Evolutionary conservation across 2,888 invertebrate genomes (phyloP).

Genomic region (Piscicola geometra): DNA sequence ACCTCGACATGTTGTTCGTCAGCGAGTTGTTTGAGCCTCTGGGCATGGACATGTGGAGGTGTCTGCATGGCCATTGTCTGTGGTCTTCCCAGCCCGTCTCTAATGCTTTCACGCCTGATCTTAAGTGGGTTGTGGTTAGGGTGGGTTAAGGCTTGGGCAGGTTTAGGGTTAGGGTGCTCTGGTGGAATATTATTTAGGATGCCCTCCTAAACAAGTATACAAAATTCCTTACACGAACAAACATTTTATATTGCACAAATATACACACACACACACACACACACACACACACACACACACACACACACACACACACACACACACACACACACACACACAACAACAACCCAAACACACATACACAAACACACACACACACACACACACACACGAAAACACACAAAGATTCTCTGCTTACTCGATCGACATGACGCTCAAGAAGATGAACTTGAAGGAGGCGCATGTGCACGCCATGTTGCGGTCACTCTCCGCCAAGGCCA

Average conservation of each 20-base stretch:
- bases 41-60: not conserved
- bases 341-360: not conserved
- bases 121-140: not conserved
- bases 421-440: not conserved
- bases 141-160: too few relatives aligned
- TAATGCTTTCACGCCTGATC: not conserved
- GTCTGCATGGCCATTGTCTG: not conserved
- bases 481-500: not conserved
- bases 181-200: not conserved
- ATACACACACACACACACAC: constrained; percentile 30
- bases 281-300: constrained; percentile 30
- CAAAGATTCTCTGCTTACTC: not conserved
- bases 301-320: constrained; percentile 21
- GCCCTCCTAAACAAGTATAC: not conserved
- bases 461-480: not conserved
- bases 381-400: not conserved
- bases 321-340: constrained; percentile 16
- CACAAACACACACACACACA: not conserved
- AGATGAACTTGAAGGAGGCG: not conserved
- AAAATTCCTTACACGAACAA: too few relatives aligned
- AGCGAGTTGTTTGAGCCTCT: not conserved
- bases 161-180: too few relatives aligned
- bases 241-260: too few relatives aligned
- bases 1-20: not conserved
- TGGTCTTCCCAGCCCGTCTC: not conserved